Evolutionary conservation across 2,113 vertebrate genomes (phyloP).

Genomic region (Nothoprocta pentlandii): DNA sequence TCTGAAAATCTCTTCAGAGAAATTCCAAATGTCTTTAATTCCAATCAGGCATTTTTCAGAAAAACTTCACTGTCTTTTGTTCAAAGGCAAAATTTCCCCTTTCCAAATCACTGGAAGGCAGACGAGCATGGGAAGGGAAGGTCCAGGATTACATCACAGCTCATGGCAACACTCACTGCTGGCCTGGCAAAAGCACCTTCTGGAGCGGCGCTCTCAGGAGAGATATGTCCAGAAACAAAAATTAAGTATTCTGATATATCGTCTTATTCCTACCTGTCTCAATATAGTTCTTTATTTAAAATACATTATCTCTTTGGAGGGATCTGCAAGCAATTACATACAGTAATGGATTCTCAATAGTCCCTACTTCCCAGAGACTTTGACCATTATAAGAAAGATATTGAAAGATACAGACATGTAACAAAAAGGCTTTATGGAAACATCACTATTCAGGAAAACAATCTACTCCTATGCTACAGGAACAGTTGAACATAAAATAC

Average conservation of each 20-base stretch:
- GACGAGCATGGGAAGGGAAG: background rate
- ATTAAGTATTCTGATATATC: background rate
- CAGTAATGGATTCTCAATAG: background rate
- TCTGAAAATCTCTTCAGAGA: conserved; percentile 53
- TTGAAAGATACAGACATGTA: background rate
- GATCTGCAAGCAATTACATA: background rate
- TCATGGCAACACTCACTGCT: background rate
- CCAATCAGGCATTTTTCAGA: conserved; percentile 39
- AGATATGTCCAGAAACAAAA: background rate
- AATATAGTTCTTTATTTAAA: background rate
- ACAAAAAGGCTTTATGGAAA: background rate
- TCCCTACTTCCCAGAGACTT: background rate
- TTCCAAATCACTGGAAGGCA: background rate
- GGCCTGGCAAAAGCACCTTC: background rate
- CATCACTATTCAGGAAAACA: background rate
- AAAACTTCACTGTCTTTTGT: conserved; percentile 38
- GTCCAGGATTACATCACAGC: background rate
- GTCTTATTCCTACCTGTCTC: background rate
- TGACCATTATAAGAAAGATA: background rate
- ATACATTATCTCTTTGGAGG: background rate
- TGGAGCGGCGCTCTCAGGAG: background rate
- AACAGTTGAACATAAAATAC: background rate
- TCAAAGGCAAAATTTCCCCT: conserved; percentile 33
- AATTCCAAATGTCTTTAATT: conserved; percentile 40
- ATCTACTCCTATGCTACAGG: background rate